Percentiles rank a stretch among this genome's conserved stretches.
Conservation (phyloP, 2,797 vertebrate species). For the Rhinogobio ventralis region DNA sequence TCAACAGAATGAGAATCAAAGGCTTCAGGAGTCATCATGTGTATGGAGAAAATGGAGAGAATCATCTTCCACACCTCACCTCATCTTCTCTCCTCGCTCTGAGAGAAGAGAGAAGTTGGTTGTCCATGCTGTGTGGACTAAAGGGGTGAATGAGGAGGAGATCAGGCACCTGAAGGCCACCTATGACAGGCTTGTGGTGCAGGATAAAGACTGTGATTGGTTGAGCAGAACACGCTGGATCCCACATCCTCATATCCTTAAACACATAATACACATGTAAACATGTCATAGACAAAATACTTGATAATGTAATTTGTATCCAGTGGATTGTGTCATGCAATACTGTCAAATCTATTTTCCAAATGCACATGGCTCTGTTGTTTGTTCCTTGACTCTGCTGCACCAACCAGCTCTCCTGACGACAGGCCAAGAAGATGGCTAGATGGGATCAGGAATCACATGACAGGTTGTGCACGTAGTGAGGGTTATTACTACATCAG, state of each 20-base stretch:
- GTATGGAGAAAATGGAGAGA: constrained; percentile 73
- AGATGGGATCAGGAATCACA: constrained; percentile 81
- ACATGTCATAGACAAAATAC: background rate
- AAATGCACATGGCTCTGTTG: background rate
- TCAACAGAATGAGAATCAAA: constrained; percentile 43
- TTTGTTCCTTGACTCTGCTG: constrained; percentile 79
- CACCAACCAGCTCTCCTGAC: constrained; percentile 86
- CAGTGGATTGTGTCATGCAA: background rate
- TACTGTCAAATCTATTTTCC: background rate
- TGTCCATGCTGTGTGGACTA: constrained; percentile 89
- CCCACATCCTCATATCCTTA: constrained; percentile 97
- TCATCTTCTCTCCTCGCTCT: constrained; percentile 78
- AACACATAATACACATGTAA: background rate
- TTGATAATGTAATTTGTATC: background rate
- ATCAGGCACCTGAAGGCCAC: constrained; percentile 84
- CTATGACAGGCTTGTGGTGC: constrained; percentile 85
- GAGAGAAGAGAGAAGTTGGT: constrained; percentile 88
- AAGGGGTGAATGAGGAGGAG: constrained; percentile 93
- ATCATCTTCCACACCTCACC: constrained; percentile 67
- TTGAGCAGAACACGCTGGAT: constrained; percentile 90
- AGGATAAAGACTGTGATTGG: constrained; percentile 87
- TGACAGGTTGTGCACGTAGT: constrained; percentile 90
- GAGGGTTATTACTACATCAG: constrained; percentile 97
- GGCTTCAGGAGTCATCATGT: constrained; percentile 59
- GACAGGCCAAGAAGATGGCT: constrained; percentile 81